phyloP scores from a whole-genome alignment of 2,888 invertebrate species.

The Eupithecia dodoneata region DNA sequence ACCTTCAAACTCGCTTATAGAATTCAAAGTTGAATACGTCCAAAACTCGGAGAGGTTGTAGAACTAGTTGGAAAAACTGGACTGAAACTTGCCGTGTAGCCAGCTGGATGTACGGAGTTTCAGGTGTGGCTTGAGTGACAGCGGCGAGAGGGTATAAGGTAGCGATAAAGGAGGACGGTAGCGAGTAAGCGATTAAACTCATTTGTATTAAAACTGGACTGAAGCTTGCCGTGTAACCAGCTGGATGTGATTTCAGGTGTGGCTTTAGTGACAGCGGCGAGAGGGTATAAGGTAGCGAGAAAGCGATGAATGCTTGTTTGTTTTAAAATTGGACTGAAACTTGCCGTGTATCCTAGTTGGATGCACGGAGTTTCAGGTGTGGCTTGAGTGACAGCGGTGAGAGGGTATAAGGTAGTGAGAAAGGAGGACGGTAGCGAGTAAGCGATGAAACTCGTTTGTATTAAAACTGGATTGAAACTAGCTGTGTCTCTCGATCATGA shows the following conservation, averaged over 20 bases:
- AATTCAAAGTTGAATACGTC: constrained; percentile 17
- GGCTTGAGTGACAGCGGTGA: constrained; percentile 4
- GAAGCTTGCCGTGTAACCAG: background rate
- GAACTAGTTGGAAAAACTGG: constrained; percentile 30
- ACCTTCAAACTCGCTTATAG: constrained; percentile 19
- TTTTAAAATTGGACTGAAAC: no score
- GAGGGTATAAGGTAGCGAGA: no score
- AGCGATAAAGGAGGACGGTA: no score
- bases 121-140: constrained; percentile 15
- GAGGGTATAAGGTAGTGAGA: background rate
- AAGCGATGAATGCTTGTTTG: no score
- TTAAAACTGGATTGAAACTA: no score
- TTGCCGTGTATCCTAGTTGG: constrained; percentile 21
- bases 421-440: no score
- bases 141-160: background rate
- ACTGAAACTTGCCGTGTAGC: constrained; percentile 32
- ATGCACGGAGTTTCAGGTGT: constrained; percentile 14
- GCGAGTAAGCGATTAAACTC: background rate
- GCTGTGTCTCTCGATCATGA: no score
- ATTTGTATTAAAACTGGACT: background rate
- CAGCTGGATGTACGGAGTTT: constrained; percentile 12
- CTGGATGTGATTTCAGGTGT: no score
- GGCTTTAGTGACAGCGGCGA: no score
- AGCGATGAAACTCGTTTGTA: no score
- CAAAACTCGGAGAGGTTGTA: constrained; percentile 20